Percentiles rank a stretch among this genome's conserved stretches.
These are phyloP conservation scores for Xenops minutus DNA, from an alignment of 2,797 vertebrate genomes.

Conservation along the genomic window DNA sequence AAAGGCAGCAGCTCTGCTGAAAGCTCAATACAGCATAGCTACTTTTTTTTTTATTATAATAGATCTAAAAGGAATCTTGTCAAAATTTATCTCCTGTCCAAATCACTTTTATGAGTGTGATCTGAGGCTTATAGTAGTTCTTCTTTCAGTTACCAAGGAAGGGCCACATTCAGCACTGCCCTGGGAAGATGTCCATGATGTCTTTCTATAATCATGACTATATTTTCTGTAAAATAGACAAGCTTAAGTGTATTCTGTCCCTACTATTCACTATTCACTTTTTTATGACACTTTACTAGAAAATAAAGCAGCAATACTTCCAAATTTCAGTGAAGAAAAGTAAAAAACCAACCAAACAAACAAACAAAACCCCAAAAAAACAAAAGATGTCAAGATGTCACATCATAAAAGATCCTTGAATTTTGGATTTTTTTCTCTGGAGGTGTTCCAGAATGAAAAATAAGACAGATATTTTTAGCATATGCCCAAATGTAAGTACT, in stretches of 20 bases:
- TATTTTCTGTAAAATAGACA: neutral
- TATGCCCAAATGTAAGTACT: neutral
- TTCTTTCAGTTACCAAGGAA: neutral
- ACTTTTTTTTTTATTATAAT: neutral
- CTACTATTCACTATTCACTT: neutral
- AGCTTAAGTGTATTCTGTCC: neutral
- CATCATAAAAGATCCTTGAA: neutral
- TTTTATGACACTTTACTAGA: neutral
- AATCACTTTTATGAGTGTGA: neutral
- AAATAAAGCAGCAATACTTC: neutral
- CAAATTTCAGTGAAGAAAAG: neutral
- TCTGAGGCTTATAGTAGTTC: neutral
- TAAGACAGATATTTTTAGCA: neutral
- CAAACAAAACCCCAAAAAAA: no score
- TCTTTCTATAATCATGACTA: no score
- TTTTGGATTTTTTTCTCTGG: neutral
- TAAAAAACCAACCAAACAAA: no score
- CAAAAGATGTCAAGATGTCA: neutral
- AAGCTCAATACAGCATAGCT: neutral
- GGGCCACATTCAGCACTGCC: accelerated
- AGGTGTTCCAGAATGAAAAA: neutral
- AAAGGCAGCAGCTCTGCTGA: neutral
- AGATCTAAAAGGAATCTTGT: neutral
- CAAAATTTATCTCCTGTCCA: neutral
- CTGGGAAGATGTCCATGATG: neutral